Base-by-base conservation (phyloP, 2,888 invertebrate genomes). In the Tuberolachnus salignus region DNA sequence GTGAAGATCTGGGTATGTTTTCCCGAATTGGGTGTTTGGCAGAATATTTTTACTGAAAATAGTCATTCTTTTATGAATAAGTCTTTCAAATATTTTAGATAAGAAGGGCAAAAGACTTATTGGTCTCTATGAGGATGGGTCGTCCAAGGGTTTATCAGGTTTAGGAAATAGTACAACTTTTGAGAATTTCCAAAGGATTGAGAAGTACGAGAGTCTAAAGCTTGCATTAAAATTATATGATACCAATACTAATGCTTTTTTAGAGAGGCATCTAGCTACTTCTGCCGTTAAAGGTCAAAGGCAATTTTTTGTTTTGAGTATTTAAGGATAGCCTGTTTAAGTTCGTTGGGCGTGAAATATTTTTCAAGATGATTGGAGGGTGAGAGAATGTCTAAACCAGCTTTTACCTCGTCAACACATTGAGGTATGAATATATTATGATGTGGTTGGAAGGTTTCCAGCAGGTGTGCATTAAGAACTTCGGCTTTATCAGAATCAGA, bases 151-250 rank as follows among this genome's bases (percentile, higher is more conserved):
- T n/a, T n/a, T n/a, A n/a, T n/a, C n/a, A n/a, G n/a, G n/a, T n/a
- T n/a, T n/a, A n/a, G n/a, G n/a, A n/a, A n/a, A n/a, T n/a, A n/a
- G 61, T 23, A 21, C 23, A 21, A 61, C 26, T 61, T 61, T 26
- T 61, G 26, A 61, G 61, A 23, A 61, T 61, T 61, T 61, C 61
- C 61, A 61, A 16, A 61, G 61, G 16, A n/a, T n/a, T n/a, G n/a
- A n/a, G n/a, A n/a, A n/a, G n/a, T n/a, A n/a, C n/a, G n/a, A n/a
- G n/a, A n/a, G 53, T 53, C 53, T 53, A n/a, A 53, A 19, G n/a
- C 19, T n/a, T 53, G 53, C 53, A 19, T 53, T 53, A 53, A 53
- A 53, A n/a, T n/a, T 53, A 53, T 53, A 53, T 53, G 53, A n/a
- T 53, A 53, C 9, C 53, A 53, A n/a, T 53, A 53, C 53, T 53